A percentile compares a stretch with the other conserved stretches of the same genome.
phyloP scores from a whole-genome alignment of 2,888 invertebrate species.

The Stenichneumon culpator region DNA sequence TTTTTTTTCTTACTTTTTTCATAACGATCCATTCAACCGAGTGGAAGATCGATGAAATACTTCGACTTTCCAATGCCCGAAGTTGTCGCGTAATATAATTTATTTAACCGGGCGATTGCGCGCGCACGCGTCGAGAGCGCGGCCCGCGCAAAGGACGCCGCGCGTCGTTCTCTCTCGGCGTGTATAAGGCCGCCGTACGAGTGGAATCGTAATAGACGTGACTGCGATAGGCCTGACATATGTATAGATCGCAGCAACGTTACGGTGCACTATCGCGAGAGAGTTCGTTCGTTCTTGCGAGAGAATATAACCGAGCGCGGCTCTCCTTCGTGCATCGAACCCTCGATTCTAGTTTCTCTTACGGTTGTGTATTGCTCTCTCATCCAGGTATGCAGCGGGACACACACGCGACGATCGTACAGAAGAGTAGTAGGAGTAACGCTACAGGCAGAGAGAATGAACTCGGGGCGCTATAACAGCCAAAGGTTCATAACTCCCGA shows the following conservation, averaged over 20 bases:
- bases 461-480: conserved; percentile 40
- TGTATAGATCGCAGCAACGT: conserved; percentile 50
- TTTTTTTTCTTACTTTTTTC: conserved; percentile 38
- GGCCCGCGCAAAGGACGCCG: conserved; percentile 1
- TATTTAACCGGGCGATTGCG: neutral
- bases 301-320: conserved; percentile 20
- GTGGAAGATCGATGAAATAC: neutral
- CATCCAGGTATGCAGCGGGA: conserved; percentile 4
- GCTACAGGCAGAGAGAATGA: neutral
- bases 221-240: conserved; percentile 35
- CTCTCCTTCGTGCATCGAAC: conserved; percentile 44
- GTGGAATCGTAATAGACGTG: conserved; percentile 36
- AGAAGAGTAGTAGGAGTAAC: neutral
- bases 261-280: conserved; percentile 27
- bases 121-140: neutral
- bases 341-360: conserved; percentile 36
- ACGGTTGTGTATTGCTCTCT: conserved; percentile 16
- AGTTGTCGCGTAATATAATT: conserved; percentile 1
- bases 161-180: conserved; percentile 19
- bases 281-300: conserved; percentile 25
- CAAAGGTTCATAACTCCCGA: conserved; percentile 51
- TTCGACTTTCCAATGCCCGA: neutral
- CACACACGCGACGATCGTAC: conserved; percentile 31
- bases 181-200: neutral
- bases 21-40: neutral